Base-by-base conservation (phyloP, 2,113 vertebrate genomes). In the Nymphicus hollandicus region DNA sequence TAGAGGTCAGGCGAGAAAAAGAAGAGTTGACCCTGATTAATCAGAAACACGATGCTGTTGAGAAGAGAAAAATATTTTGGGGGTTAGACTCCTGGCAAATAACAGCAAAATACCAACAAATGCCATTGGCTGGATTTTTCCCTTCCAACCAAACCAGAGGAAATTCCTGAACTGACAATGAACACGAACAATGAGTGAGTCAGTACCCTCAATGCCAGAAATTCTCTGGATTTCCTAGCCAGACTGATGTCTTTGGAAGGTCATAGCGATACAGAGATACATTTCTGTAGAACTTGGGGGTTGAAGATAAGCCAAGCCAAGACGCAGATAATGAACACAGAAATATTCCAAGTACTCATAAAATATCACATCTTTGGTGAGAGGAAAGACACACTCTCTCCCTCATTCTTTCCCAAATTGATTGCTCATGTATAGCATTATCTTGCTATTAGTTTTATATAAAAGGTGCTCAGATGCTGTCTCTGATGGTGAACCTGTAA, bases 161-260 rank as follows among this genome's bases (percentile, higher is more conserved):
- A 97, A 95, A 96, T 98, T 97, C 97, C 97, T 97, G 95, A 95
- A 94, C 77, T 93, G 96, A 97, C 97, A 95, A 96, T 87, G 96
- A 91, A 71, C 92, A 97, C 95, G 92, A 96, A 96, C 95, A 95
- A 94, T 80, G 96, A 95, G 86, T 95, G 96, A 98, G 96, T 96
- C 97, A 95, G 95, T 91, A 18, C 78, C 82, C 50, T 52, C 55
- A 73, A 15, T 86, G 97, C 97, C 98, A 98, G 96, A 96, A 96
- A 93, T 92, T 95, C 95, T 91, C 96, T 95, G 91, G 94, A 95
- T 95, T 95, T 95, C 94, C 86, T 85, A 95, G 91, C 90, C 70
- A 87, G 47, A 93, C 44, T 91, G 80, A 85, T 91, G 94, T 89
- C 92, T 96, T 95, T 96, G 93, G 95, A 95, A 97, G 94, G 95